Conservation (phyloP, 2,888 invertebrate species). For the Empis stercorea region DNA sequence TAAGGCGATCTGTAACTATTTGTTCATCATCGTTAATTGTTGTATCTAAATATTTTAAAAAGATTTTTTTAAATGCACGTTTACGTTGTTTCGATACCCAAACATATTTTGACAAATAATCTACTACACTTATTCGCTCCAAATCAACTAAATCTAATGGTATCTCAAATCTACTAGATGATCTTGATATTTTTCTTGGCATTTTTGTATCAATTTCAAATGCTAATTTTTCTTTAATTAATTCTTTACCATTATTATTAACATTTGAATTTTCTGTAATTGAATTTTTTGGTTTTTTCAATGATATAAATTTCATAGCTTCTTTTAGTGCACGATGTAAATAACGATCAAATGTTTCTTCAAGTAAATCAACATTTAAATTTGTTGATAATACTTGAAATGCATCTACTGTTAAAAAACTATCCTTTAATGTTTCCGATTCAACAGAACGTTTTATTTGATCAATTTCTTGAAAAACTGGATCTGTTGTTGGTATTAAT, state of each 20-base stretch:
- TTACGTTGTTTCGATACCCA: conserved; percentile 43
- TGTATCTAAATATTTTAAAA: conserved; percentile 30
- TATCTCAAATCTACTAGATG: conserved; percentile 60
- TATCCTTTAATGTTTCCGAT: conserved; percentile 33
- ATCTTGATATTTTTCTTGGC: conserved; percentile 62
- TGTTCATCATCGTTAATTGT: conserved; percentile 25
- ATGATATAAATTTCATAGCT: conserved; percentile 29
- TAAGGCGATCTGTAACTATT: conserved; percentile 23
- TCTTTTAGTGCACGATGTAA: conserved; percentile 31
- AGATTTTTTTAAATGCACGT: conserved; percentile 44
- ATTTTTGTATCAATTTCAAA: conserved; percentile 35
- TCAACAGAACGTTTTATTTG: conserved; percentile 20
- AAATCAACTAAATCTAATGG: conserved; percentile 52
- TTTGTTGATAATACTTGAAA: conserved; percentile 31
- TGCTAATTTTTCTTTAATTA: conserved; percentile 18
- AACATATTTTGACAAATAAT: conserved; percentile 57
- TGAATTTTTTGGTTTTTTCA: conserved; percentile 14
- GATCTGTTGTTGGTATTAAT: conserved; percentile 37
- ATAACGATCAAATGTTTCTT: conserved; percentile 33
- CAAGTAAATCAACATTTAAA: conserved; percentile 30
- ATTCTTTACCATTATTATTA: not conserved
- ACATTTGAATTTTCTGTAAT: not conserved
- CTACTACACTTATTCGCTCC: conserved; percentile 48
- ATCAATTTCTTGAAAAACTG: conserved; percentile 19
- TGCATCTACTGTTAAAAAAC: conserved; percentile 32